phyloP scores from a whole-genome alignment of 2,113 vertebrate genomes.

The Myrmophylax atrothorax region DNA sequence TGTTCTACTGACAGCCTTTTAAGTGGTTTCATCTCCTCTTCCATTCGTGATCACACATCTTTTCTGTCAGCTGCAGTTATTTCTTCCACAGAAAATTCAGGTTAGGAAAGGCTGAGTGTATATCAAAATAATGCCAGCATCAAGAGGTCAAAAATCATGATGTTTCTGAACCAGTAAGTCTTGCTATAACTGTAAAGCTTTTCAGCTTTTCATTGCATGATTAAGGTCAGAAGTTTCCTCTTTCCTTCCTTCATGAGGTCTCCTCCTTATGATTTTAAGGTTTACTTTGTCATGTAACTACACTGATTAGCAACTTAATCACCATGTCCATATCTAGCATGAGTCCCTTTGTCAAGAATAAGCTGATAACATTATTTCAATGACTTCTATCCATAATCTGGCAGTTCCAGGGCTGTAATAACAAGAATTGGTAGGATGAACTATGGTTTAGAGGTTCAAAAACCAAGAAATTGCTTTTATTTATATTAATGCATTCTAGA shows the following conservation, averaged over 20 bases:
- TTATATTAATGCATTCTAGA: not conserved
- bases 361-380: not conserved
- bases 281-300: not conserved
- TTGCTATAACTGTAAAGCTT: not conserved
- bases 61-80: not conserved
- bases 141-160: not conserved
- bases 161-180: not conserved
- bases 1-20: not conserved
- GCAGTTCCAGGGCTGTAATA: not conserved
- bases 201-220: not conserved
- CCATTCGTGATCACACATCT: not conserved
- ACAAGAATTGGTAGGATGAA: not conserved
- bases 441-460: not conserved
- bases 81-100: not conserved
- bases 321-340: not conserved
- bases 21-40: not conserved
- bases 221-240: not conserved
- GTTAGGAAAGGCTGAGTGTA: constrained; percentile 14
- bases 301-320: not conserved
- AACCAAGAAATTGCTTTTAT: not conserved
- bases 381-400: not conserved
- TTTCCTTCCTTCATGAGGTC: not conserved
- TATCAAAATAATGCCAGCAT: not conserved
- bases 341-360: not conserved
- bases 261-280: not conserved